Evolutionary conservation across 1,140 invertebrate species (phyloP), one percentile per base, ranked within the genome.

Genomic region (Dinoponera quadriceps): DNA sequence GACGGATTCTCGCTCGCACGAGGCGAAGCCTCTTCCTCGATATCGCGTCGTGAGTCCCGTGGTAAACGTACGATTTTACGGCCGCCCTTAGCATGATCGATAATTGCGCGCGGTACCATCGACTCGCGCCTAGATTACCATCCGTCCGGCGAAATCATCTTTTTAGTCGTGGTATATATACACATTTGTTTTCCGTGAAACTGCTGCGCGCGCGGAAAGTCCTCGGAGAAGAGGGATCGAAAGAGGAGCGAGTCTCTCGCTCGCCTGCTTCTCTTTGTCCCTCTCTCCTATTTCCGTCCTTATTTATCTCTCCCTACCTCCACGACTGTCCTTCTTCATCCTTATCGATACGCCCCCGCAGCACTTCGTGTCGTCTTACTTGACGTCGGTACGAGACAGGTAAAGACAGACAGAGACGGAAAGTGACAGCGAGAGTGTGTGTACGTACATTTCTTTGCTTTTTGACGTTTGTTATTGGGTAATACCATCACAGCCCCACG

Each of bases 401-500:
- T 71, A 80, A 69, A 59, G 65, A 80, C 75, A 69, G 75, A 69
- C 48, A 51, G 20, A 69, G 66, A 69, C 20, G 48, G 25, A 71
- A 69, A 69, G 63, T 80, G 75, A 80, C 75, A 69, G n/a, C 51
- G 38, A 33, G 75, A 80, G 51, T 80, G 75, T 71, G 38, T 69
- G 51, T 80, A 71, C 75, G 65, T 69, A 80, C 75, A 80, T 80
- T 80, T 80, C 65, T 80, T 80, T 80, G 65, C 75, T 80, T 80
- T 44, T 71, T 80, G 75, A 80, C 75, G 63, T 80, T 80, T 80
- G 75, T 80, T 80, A 80, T 80, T 80, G 75, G 65, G 65, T 80
- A 78, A 78, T 78, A 69, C 75, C 25, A 80, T 80, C 75, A 80
- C 33, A 44, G 14, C n/a, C 66, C 74, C 65, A 71, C 14, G 25